Percentiles rank a stretch among this genome's conserved stretches.
Conservation (phyloP, 2,797 vertebrate species). For the Rhadinocentrus ornatus region DNA sequence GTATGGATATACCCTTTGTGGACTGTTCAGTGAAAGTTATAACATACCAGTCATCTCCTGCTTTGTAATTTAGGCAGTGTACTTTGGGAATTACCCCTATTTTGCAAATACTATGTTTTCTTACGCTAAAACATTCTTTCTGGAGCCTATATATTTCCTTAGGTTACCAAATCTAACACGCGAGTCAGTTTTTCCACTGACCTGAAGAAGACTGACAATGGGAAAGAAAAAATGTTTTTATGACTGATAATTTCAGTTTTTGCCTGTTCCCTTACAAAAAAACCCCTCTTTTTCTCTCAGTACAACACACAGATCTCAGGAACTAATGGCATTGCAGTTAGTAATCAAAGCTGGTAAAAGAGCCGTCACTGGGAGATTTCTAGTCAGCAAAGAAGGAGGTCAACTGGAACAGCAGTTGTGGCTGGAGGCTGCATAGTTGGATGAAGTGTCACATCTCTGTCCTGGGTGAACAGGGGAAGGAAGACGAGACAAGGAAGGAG, state of each 20-base stretch:
- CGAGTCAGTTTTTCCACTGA: conserved; percentile 56
- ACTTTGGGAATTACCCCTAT: conserved; percentile 55
- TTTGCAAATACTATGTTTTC: conserved; percentile 48
- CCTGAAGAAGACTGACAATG: conserved; percentile 31
- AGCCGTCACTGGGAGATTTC: conserved; percentile 32
- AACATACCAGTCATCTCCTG: conserved; percentile 33
- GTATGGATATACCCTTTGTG: conserved; percentile 21
- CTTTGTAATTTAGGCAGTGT: conserved; percentile 67
- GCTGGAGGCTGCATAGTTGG: conserved; percentile 10
- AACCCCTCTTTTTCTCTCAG: conserved; percentile 11
- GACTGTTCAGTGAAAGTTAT: conserved; percentile 66
- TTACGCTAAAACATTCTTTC: conserved; percentile 18
- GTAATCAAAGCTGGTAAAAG: conserved; percentile 39
- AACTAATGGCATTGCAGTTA: conserved; percentile 1
- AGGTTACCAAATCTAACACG: conserved; percentile 26
- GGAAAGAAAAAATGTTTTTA: conserved; percentile 32
- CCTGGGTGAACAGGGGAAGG: conserved; percentile 36
- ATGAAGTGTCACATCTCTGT: conserved; percentile 35
- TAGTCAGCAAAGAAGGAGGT: conserved; percentile 33
- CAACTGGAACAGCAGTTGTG: conserved; percentile 50
- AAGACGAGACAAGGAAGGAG: conserved; percentile 38
- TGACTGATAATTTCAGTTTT: conserved; percentile 49
- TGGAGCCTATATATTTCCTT: conserved; percentile 9
- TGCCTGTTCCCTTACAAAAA: conserved; percentile 36
- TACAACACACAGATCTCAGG: conserved; percentile 30